Base-by-base conservation (phyloP, 2,797 vertebrate species). In the Smutsia temminckii region DNA sequence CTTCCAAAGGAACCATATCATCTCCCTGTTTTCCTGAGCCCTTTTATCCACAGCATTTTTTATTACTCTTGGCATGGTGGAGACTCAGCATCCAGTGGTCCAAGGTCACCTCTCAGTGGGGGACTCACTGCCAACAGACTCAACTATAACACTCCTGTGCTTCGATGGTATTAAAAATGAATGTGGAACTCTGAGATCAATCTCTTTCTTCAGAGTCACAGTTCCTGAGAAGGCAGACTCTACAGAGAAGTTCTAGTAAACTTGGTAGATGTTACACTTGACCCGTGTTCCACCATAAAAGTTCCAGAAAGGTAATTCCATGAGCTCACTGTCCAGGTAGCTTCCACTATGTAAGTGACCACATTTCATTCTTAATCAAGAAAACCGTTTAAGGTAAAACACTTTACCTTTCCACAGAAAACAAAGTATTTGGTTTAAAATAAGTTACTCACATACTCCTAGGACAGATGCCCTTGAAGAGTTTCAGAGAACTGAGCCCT, bases 361-460 rank as follows among this genome's bases (percentile, higher is more conserved):
- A 86, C 32, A 53, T 46, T 81, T 42, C 53, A 32, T 16, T 11
- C 32, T 49, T 53, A 25, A 34, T 63, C 32, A 79, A 86, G 57
- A 85, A 96, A 89, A 83, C 17, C 55, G 37, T 64, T 46, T 46
- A 46, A 46, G 46, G 46, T 46, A 11, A 23, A 49, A 83, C 71
- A 27, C 17, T 34, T 34, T 64, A 46, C 66, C 61, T 59, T 85
- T 72, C 29, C 49, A 66, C 75, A 74, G 42, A 46, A 91, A 92
- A 91, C 46, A 72, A 84, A 89, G 74, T 40, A 34, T 23, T 55
- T 16, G 46, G 25, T 46, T 71, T n/a, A 95, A 94, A 85, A 53
- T 49, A 94, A 94, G 94, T 97, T 95, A 96, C 96, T 97, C 95
- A 97, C 95, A 91, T 21, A 46, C 25, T 95, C 85, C 85, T 96